Evolutionary conservation across 2,888 invertebrate species (phyloP), one percentile per base, ranked within the genome.

Genomic region (Crioceris asparagi): DNA sequence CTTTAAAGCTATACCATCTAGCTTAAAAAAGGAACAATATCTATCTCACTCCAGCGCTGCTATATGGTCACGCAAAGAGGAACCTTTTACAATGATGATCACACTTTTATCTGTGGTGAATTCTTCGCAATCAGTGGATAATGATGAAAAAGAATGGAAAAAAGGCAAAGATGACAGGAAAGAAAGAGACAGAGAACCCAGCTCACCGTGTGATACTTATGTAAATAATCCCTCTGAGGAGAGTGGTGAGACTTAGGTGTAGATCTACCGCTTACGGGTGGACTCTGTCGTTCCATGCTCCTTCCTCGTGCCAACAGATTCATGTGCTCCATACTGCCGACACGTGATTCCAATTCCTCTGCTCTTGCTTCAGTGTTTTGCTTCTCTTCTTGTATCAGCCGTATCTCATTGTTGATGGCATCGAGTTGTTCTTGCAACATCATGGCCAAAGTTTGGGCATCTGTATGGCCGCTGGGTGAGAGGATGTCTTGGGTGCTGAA

Each of bases 341-440:
- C 90, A 55, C 93, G 77, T 46, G 90, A 93, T 67, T 97, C 98
- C 45, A 98, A 70, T 62, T 97, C 97, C 67, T 97, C 97, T 0
- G 97, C 97, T 30, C 96, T 68, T 4, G 93, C 91, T 66, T 98
- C 97, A 0, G 98, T 92, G 63, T 78, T 90, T 66, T 92, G 91
- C 62, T 64, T 62, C 48, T 64, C 63, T 40, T 71, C 72, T 61
- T 73, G 70, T 36, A 71, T 71, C 42, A 69, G 69, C 62, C 81
- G 76, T 56, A 98, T 99, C 75, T 99, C 98, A 56, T 96, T 96
- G 70, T 99, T 98, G 65, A 99, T 99, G 58, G 97, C 98, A 71
- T 99, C 97, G 46, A 99, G 72, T 66, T 98, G 96, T 59, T 99
- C 97, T 65, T 99, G 98, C 52, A 99, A 74, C 92, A 98, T 96